These are phyloP conservation scores for Sylvia borin DNA, from an alignment of 2,797 vertebrate genomes.

Conservation along the genomic window DNA sequence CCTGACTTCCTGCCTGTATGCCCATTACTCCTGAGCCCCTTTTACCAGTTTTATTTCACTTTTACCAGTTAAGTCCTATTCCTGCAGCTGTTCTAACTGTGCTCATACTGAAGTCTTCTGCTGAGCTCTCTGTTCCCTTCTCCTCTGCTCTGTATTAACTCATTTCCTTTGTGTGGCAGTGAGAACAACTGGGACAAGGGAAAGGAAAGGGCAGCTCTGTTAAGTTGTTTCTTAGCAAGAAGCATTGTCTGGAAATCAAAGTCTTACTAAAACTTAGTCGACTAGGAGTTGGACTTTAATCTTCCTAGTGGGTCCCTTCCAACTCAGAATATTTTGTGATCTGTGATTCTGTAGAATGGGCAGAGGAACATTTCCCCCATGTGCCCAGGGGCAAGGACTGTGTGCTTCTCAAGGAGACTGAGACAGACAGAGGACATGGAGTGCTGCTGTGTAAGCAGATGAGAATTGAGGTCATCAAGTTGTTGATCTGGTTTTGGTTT, in stretches of 20 bases:
- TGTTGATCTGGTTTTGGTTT: background rate
- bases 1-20: background rate
- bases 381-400: background rate
- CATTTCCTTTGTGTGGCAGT: background rate
- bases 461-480: background rate
- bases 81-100: background rate
- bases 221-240: background rate
- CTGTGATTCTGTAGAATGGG: background rate
- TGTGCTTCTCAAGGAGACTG: background rate
- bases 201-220: background rate
- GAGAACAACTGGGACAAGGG: background rate
- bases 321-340: background rate
- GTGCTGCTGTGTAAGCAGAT: background rate
- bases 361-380: background rate
- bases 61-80: background rate
- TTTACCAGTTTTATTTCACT: background rate
- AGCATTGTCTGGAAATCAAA: constrained; percentile 1
- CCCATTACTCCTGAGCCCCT: background rate
- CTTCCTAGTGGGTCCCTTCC: background rate
- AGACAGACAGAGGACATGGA: background rate
- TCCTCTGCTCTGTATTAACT: background rate
- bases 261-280: background rate
- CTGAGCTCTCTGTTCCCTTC: background rate
- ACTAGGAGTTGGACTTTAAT: background rate
- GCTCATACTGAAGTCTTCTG: background rate